Base-by-base conservation (phyloP, 2,888 invertebrate species). In the Odontocolon sp. region DNA sequence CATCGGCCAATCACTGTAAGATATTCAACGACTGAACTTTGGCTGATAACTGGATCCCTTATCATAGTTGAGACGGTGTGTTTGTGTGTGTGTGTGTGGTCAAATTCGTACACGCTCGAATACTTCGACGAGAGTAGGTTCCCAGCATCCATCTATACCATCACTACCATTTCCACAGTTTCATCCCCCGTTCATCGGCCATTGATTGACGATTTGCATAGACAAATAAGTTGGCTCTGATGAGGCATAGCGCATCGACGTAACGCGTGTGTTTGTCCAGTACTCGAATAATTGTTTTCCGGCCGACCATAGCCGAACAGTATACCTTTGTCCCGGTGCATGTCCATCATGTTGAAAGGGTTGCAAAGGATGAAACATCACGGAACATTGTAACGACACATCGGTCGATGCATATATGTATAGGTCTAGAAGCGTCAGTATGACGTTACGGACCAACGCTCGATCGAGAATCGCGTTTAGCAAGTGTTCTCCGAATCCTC, bases 161-260 rank as follows among this genome's bases (percentile, higher is more conserved):
- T 11, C 54, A 28, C 36, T 31, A 18, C 21, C 16, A 23, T n/a
- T n/a, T n/a, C 18, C 16, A 69, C 66, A 73, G 73, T 54, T 56
- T 73, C 73, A 70, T 69, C 40, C 67, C 77, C 50, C 59, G 54
- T 73, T 74, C 66, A 38, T 52, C 72, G 63, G 59, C 69, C 84
- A 86, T 88, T 87, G 88, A 89, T 89, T 86, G 86, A 85, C 86
- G 85, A 89, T 90, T 90, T 90, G 88, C 90, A 90, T 90, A 89
- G 86, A 86, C 87, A 90, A 90, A 89, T 89, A 89, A 87, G 89
- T 86, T 82, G 79, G 80, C 83, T 81, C 84, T 83, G 87, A 87
- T 85, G 87, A 87, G 82, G 83, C 82, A 80, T n/a, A n/a, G n/a
- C n/a, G n/a, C n/a, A n/a, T n/a, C 78, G 63, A 59, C 61, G 47